Evolutionary conservation across 2,113 vertebrate species (phyloP), one percentile per base, ranked within the genome.

Genomic region (Pelusios castaneus): DNA sequence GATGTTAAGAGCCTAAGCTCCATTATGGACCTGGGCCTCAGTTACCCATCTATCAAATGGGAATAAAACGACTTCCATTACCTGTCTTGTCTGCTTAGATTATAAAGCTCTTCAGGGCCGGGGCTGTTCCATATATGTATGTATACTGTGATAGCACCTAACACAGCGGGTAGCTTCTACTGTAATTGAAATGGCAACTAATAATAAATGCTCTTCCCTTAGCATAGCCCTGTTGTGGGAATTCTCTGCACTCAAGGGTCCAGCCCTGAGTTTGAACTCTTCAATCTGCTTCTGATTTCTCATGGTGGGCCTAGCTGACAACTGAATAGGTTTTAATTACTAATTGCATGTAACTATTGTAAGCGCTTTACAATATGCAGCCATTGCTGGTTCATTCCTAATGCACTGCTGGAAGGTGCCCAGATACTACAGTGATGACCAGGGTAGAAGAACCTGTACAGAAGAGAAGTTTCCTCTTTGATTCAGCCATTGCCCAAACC

Each of bases 151-250:
- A 38, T 7, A 47, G 19, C 13, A 58, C 31, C 60, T 67, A 80
- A 22, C 22, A 76, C 4, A 0, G 16, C 81, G 24, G 43, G 14
- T 27, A 51, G 67, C 55, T 38, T 41, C 22, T 79, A 47, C 34
- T 47, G 13, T 13, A 9, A 56, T 54, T 87, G 9, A 75, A 34
- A 67, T 82, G n/a, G 55, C 80, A 24, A 29, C 82, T 38, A 86
- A 1, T 51, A 21, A 25, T 19, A 52, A 78, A 58, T 88, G 21
- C 7, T 2, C 10, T 0, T 2, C 2, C 1, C 63, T 34, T 3
- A 63, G 8, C 17, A 8, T 24, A 47, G 25, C 31, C 27, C 55
- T 41, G 0, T 16, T 60, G 88, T 60, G 88, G 93, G 38, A 67
- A 2, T 80, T 29, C 47, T 43, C 70, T 55, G 60, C 60, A 29